Conservation (phyloP, 2,888 invertebrate species). For the Cenopis cana region DNA sequence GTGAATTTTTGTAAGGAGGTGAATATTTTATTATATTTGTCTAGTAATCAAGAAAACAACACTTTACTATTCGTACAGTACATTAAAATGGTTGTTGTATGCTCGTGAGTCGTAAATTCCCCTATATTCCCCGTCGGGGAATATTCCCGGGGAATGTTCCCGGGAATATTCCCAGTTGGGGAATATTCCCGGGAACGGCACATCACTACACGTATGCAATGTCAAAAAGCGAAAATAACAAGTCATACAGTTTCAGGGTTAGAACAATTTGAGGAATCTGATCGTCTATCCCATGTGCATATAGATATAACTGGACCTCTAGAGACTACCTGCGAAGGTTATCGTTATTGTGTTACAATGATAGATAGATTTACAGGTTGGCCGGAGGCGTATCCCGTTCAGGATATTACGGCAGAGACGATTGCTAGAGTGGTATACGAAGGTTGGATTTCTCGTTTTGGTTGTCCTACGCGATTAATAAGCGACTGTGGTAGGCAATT, state of each 20-base stretch:
- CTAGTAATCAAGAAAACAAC: no score
- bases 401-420: slow-evolving; percentile 1
- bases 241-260: background rate
- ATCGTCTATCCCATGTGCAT: slow-evolving; percentile 27
- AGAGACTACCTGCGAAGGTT: background rate
- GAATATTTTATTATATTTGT: no score
- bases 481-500: slow-evolving; percentile 40
- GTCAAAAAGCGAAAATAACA: background rate
- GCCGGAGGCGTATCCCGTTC: background rate
- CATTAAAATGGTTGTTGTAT: no score
- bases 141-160: no score
- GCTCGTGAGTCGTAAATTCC: no score
- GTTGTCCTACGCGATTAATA: slow-evolving; percentile 16
- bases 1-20: no score
- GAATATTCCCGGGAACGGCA: no score
- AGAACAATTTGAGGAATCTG: background rate
- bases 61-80: no score
- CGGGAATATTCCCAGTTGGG: no score
- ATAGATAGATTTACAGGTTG: slow-evolving; percentile 12
- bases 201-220: slow-evolving; percentile 7
- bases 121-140: no score
- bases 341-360: slow-evolving; percentile 13
- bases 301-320: background rate
- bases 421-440: slow-evolving; percentile 10
- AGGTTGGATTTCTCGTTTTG: slow-evolving; percentile 14